Evolutionary conservation across 1,140 invertebrate species (phyloP), one percentile per base, ranked within the genome.

Genomic region (Ylistrum balloti): DNA sequence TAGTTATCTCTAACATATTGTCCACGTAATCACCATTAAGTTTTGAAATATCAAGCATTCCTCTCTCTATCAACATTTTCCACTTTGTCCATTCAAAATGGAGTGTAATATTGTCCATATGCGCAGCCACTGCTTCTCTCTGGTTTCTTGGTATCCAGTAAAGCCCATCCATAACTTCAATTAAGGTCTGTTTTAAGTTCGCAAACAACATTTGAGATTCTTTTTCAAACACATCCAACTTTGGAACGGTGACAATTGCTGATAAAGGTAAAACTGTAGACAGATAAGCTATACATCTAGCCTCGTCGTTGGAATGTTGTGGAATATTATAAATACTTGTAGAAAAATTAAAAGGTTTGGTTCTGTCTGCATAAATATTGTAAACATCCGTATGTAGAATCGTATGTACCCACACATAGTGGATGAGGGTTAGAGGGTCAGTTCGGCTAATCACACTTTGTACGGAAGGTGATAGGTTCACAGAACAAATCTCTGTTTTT

Each of bases 81-180:
- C 56, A 74, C 56, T 74, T 74, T 11, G 56, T 89, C 41, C 88
- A 89, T 35, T 86, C 74, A 87, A 91, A 91, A 87, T 48, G 89
- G 13, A 91, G 86, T 38, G 48, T 88, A 2, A 88, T 88, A 28
- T 48, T 35, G 56, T 86, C 34, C 33, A 86, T 89, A 22, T 91
- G 87, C 0, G 88, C 33, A 20, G 90, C 88, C 3, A 91, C 48
- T 34, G 89, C 89, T 45, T 38, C 48, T 33, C 91, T 88, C 41
- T 91, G 91, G 20, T 33, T 22, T 15, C 88, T 87, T n/a, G 91
- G 91, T n/a, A 91, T 91, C 91, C 91, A 91, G 45, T 91, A 91
- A 28, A 90, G 41, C 0, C 74, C 87, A n/a, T 90, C 41, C 38
- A 91, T 90, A 0, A 88, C 86, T 38, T 90, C 48, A 17, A 91